Conservation (phyloP, 2,797 vertebrate genomes). For the Pygocentrus nattereri region DNA sequence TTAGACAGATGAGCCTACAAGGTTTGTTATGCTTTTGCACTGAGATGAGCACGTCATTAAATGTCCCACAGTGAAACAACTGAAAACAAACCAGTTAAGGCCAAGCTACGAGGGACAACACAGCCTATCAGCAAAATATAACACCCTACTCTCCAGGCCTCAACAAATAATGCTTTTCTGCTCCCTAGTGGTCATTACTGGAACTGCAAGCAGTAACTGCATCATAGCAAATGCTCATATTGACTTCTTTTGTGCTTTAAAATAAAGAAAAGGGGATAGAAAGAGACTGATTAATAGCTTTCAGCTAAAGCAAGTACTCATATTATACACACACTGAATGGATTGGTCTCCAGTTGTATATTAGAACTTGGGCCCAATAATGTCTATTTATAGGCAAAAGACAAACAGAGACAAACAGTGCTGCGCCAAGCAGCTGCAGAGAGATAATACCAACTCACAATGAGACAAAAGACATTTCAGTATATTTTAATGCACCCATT, state of each 20-base stretch:
- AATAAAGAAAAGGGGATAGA: not conserved
- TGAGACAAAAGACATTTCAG: slow-evolving; percentile 11
- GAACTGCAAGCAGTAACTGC: slow-evolving; percentile 31
- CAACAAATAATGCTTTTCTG: slow-evolving; percentile 57
- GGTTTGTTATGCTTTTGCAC: slow-evolving; percentile 16
- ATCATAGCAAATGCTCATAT: not conserved
- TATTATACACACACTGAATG: slow-evolving; percentile 34
- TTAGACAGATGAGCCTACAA: not conserved
- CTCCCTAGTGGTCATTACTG: slow-evolving; percentile 57
- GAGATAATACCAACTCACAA: slow-evolving; percentile 33
- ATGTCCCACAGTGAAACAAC: not conserved
- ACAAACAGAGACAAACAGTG: slow-evolving; percentile 11
- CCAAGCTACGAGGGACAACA: slow-evolving; percentile 21
- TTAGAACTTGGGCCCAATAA: slow-evolving; percentile 12
- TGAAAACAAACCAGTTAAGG: slow-evolving; percentile 5
- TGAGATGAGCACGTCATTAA: not conserved
- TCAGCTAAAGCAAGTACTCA: not conserved
- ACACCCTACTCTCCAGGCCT: not conserved
- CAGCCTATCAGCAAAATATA: slow-evolving; percentile 3
- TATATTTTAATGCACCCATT: slow-evolving; percentile 6
- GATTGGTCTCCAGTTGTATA: not conserved
- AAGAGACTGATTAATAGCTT: slow-evolving; percentile 6
- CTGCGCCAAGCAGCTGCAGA: slow-evolving; percentile 6
- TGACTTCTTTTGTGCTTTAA: not conserved
- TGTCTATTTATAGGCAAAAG: slow-evolving; percentile 19